phyloP scores from a whole-genome alignment of 1,140 invertebrate species.

The Rhagoletis pomonella region DNA sequence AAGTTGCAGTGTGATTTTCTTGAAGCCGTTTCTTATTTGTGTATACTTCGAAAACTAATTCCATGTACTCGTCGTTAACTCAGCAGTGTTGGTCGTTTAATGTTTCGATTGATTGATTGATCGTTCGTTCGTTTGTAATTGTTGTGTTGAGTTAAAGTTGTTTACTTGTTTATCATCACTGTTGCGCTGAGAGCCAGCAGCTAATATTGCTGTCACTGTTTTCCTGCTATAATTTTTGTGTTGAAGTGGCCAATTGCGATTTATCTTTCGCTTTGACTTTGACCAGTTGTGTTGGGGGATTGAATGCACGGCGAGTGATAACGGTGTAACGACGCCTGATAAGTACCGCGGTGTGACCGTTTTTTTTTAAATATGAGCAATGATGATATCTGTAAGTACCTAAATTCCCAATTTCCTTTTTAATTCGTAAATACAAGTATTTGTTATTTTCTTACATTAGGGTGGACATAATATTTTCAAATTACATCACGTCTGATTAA shows the following conservation, averaged over 20 bases:
- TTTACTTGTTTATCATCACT: slow-evolving; percentile 23
- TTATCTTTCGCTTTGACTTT: not conserved
- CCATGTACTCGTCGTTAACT: not conserved
- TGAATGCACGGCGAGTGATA: not conserved
- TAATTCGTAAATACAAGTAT: too few species aligned
- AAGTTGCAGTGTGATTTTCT: too few species aligned
- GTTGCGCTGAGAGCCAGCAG: not conserved
- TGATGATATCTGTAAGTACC: slow-evolving; percentile 59
- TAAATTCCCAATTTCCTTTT: not conserved
- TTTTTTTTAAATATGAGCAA: slow-evolving; percentile 57
- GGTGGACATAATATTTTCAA: not conserved
- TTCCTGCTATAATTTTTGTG: not conserved
- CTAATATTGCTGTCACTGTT: not conserved
- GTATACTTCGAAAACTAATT: not conserved
- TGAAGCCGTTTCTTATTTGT: not conserved
- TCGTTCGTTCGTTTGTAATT: slow-evolving; percentile 4
- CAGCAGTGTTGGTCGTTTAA: not conserved
- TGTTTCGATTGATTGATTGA: not conserved
- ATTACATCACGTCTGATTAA: too few species aligned
- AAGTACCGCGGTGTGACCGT: not conserved
- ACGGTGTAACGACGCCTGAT: slow-evolving; percentile 1
- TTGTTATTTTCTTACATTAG: not conserved
- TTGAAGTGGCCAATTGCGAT: slow-evolving; percentile 13
- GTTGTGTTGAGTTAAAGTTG: not conserved
- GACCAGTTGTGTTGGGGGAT: not conserved